Evolutionary conservation across 2,113 vertebrate genomes (phyloP).

Genomic region (Smithornis capensis): DNA sequence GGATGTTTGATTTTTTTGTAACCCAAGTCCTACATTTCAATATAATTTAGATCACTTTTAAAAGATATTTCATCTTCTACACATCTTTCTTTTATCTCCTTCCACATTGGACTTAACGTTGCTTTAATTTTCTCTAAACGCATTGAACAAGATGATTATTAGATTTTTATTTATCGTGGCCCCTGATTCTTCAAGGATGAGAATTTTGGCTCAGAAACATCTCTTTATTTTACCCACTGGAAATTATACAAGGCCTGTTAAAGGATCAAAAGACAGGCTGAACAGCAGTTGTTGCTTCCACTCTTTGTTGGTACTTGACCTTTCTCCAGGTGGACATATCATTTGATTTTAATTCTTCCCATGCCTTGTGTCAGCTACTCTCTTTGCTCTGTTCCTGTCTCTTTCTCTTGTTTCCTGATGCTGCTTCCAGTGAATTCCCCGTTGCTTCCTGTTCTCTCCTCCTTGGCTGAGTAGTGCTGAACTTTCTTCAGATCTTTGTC

Average conservation of each 20-base stretch:
- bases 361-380: neutral
- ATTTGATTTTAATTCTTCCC: conserved; percentile 30
- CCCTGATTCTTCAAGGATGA: neutral
- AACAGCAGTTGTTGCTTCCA: neutral
- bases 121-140: neutral
- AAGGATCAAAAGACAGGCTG: neutral
- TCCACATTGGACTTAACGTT: neutral
- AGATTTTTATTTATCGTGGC: neutral
- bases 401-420: conserved; percentile 4
- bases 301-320: conserved; percentile 2
- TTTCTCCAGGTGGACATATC: neutral
- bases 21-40: neutral
- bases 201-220: neutral
- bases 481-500: conserved; percentile 5
- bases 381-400: neutral
- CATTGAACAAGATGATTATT: neutral
- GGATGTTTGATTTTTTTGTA: neutral
- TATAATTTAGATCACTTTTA: neutral
- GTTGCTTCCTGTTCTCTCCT: conserved; percentile 27
- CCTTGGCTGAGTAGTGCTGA: neutral
- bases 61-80: neutral
- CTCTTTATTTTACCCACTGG: neutral
- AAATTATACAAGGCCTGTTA: neutral
- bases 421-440: neutral
- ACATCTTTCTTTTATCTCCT: neutral